These are phyloP conservation scores for Melinaea menophilus DNA, from an alignment of 2,888 invertebrate species.

Conservation along the genomic window DNA sequence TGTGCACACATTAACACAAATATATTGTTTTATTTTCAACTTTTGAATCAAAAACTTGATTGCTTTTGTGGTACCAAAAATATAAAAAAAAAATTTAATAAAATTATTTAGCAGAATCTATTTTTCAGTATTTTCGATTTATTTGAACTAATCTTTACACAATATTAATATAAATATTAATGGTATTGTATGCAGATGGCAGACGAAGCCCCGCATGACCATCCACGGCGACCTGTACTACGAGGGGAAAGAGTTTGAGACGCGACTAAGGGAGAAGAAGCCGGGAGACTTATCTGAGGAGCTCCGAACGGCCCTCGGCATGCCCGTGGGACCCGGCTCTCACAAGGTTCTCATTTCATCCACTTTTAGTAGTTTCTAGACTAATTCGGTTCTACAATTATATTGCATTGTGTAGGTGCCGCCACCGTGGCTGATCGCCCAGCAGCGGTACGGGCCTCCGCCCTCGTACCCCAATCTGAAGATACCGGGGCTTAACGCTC, in stretches of 20 bases:
- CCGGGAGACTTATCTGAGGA: constrained; percentile 98
- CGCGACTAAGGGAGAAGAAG: constrained; percentile 97
- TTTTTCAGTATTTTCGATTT: too few relatives aligned
- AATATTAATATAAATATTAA: too few relatives aligned
- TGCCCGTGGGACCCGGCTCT: constrained; percentile 97
- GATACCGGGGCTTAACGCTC: constrained; percentile 98
- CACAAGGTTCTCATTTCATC: constrained; percentile 80
- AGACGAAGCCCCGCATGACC: constrained; percentile 99
- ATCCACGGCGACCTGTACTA: constrained; percentile 99
- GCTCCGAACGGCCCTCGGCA: constrained; percentile 95
- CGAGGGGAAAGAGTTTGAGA: constrained; percentile 99
- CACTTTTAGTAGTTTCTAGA: too few relatives aligned
- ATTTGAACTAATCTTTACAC: too few relatives aligned
- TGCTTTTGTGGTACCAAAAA: too few relatives aligned
- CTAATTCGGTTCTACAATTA: not conserved
- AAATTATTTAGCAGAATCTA: not conserved
- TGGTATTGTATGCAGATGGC: constrained; percentile 83
- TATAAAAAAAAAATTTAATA: not conserved
- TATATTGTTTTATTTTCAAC: too few relatives aligned
- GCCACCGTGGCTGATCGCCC: constrained; percentile 97
- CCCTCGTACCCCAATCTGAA: constrained; percentile 99
- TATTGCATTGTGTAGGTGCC: constrained; percentile 77
- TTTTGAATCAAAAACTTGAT: too few relatives aligned
- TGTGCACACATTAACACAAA: not conserved
- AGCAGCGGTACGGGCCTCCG: constrained; percentile 99